Conservation (phyloP, 2,113 vertebrate species). For the Limnothrissa miodon region DNA sequence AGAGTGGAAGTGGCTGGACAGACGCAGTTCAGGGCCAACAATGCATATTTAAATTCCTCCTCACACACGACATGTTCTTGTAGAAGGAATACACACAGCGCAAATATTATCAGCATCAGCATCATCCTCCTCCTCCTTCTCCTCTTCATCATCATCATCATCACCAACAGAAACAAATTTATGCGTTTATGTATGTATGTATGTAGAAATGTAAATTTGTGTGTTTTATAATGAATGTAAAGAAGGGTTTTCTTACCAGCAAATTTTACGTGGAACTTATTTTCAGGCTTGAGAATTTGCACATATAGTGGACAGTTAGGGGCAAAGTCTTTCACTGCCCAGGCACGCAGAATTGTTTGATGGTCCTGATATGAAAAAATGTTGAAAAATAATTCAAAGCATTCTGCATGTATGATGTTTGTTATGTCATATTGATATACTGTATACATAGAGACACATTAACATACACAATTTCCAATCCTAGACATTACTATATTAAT, state of each 20-base stretch:
- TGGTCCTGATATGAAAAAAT: conserved; percentile 69
- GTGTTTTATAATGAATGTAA: no score
- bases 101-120: neutral
- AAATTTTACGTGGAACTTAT: conserved; percentile 85
- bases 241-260: conserved; percentile 64
- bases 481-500: no score
- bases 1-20: conserved; percentile 83
- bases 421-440: neutral
- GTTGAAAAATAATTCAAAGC: neutral
- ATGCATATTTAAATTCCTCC: conserved; percentile 82
- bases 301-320: conserved; percentile 82
- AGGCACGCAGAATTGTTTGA: conserved; percentile 83
- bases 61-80: conserved; percentile 84
- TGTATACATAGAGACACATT: neutral
- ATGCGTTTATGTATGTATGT: neutral
- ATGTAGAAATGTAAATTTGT: no score
- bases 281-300: conserved; percentile 84
- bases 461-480: no score
- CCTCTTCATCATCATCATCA: no score
- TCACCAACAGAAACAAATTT: neutral
- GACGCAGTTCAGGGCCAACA: conserved; percentile 82
- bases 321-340: conserved; percentile 85
- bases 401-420: neutral
- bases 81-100: neutral
- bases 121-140: no score